Evolutionary conservation across 2,113 vertebrate species (phyloP).

Genomic region (Neopipo cinnamomea): DNA sequence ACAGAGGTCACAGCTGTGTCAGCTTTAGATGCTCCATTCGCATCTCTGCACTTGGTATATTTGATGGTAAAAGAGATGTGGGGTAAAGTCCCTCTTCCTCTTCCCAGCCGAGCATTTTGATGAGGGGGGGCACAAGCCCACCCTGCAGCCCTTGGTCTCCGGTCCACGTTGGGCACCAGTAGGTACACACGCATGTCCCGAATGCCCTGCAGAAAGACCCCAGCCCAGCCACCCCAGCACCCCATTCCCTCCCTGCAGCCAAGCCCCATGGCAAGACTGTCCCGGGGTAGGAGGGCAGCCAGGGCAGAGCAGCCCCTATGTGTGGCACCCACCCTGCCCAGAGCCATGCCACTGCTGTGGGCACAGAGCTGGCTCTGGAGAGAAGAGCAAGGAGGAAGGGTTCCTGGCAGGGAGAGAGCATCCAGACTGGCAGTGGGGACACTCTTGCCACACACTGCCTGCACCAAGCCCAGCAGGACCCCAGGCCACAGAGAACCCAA

Average conservation of each 20-base stretch:
- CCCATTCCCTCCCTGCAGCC: rapidly evolving
- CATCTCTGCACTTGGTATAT: not conserved
- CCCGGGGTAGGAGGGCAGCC: not conserved
- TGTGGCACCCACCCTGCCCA: no score
- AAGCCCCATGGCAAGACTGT: not conserved
- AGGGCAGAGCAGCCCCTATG: rapidly evolving
- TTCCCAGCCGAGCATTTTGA: not conserved
- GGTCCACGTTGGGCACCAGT: not conserved
- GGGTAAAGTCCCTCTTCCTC: not conserved
- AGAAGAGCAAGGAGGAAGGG: not conserved
- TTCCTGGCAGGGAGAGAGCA: not conserved
- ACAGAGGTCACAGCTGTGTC: not conserved
- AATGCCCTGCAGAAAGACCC: not conserved
- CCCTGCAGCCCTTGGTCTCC: rapidly evolving
- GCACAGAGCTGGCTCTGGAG: not conserved
- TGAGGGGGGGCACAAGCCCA: not conserved
- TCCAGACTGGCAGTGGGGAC: not conserved
- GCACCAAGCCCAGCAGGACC: not conserved
- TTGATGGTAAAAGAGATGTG: not conserved
- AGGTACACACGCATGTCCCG: rapidly evolving
- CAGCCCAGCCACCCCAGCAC: not conserved
- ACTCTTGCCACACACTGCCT: not conserved
- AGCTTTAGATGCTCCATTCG: not conserved
- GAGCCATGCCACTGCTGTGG: rapidly evolving
- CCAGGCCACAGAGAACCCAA: not conserved